Conservation (phyloP, 2,113 vertebrate genomes). For the Brachyistius frenatus region DNA sequence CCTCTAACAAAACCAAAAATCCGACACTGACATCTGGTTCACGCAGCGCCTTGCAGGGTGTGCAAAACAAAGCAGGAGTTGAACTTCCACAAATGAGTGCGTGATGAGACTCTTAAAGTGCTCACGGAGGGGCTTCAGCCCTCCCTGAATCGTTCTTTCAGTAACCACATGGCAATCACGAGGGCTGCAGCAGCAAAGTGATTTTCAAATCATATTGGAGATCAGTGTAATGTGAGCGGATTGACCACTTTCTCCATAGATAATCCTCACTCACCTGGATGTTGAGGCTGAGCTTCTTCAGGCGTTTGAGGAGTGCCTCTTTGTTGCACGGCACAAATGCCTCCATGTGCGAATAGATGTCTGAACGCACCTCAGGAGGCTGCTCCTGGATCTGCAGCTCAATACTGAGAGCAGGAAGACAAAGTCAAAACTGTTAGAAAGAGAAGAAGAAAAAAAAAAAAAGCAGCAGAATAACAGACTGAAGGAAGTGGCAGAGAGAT, state of each 20-base stretch:
- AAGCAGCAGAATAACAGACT: neutral
- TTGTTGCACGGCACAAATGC: conserved; percentile 98
- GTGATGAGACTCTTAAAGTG: neutral
- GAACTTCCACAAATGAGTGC: neutral
- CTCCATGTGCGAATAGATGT: conserved; percentile 94
- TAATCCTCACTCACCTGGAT: conserved; percentile 89
- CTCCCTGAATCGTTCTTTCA: conserved; percentile 18
- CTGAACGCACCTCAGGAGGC: conserved; percentile 85
- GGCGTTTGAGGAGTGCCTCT: conserved; percentile 94
- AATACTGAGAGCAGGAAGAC: conserved; percentile 85
- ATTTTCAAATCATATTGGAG: neutral
- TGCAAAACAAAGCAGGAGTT: no score
- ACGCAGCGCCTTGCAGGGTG: no score
- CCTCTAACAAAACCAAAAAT: no score
- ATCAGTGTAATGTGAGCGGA: neutral
- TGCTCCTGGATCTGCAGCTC: conserved; percentile 98
- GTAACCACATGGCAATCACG: conserved; percentile 1
- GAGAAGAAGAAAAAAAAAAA: neutral
- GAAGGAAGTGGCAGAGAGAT: conserved; percentile 18
- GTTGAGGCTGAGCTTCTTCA: conserved; percentile 97
- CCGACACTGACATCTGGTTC: no score
- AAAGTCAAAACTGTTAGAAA: conserved; percentile 21
- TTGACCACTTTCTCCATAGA: conserved; percentile 20
- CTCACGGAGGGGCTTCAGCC: neutral
- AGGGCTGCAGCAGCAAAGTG: neutral